These are phyloP conservation scores for Agrypnia vestita DNA, from an alignment of 1,140 invertebrate species.

Conservation along the genomic window DNA sequence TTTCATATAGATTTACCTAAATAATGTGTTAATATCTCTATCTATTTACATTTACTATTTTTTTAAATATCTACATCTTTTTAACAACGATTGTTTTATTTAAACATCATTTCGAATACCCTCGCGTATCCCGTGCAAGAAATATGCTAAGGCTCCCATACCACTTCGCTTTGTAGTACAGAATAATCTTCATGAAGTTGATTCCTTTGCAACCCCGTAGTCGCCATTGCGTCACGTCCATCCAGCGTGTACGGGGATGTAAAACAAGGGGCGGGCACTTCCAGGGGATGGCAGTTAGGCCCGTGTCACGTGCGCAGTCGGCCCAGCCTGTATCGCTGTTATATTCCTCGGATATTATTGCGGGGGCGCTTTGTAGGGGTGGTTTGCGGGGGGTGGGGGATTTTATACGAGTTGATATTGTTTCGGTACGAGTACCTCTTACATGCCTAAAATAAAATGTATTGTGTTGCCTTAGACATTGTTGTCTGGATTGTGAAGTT, in stretches of 20 bases:
- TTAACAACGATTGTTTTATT: too few relatives aligned
- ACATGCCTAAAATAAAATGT: too few relatives aligned
- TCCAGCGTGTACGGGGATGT: conserved; percentile 12
- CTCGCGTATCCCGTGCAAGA: too few relatives aligned
- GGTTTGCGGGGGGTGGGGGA: neutral
- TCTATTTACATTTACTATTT: too few relatives aligned
- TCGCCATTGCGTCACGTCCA: conserved; percentile 28
- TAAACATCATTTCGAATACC: neutral
- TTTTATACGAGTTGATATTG: conserved; percentile 21
- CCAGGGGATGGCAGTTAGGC: conserved; percentile 22
- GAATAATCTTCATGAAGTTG: neutral
- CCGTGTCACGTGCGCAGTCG: conserved; percentile 35
- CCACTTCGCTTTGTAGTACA: neutral
- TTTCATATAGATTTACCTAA: too few relatives aligned
- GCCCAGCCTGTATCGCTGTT: conserved; percentile 26
- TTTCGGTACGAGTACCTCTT: neutral
- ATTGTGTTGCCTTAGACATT: too few relatives aligned
- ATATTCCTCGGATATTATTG: conserved; percentile 14
- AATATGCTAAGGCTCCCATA: too few relatives aligned
- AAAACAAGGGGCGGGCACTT: conserved; percentile 25
- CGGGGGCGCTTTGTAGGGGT: neutral
- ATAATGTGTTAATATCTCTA: too few relatives aligned
- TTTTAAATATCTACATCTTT: too few relatives aligned
- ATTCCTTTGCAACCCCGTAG: conserved; percentile 6
- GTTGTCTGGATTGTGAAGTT: too few relatives aligned